Percentiles rank a stretch among this genome's conserved stretches.
These are phyloP conservation scores for Psittacula echo DNA, from an alignment of 2,797 vertebrate genomes.

Conservation along the genomic window DNA sequence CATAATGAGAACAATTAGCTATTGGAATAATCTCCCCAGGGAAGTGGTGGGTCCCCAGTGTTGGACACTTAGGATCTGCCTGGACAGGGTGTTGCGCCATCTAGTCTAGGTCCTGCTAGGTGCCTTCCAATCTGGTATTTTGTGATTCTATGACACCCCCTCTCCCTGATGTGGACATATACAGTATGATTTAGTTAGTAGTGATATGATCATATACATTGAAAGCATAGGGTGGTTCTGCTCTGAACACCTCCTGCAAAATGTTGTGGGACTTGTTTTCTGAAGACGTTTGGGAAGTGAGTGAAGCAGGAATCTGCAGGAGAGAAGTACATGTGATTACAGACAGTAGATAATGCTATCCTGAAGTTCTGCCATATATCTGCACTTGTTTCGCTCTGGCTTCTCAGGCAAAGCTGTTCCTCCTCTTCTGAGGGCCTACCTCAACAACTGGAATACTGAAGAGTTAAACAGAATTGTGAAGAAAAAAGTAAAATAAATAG, in stretches of 20 bases:
- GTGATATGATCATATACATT: neutral
- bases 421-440: neutral
- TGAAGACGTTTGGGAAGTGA: neutral
- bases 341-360: neutral
- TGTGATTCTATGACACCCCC: neutral
- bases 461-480: neutral
- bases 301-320: neutral
- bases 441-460: neutral
- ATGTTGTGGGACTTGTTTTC: neutral
- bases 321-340: neutral
- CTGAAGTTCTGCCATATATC: neutral
- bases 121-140: neutral
- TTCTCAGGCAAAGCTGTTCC: neutral
- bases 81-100: neutral
- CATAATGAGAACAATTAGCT: neutral
- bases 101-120: neutral
- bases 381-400: neutral
- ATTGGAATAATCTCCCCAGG: neutral
- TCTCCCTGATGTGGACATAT: neutral
- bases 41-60: neutral
- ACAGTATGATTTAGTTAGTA: neutral
- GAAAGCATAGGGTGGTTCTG: neutral
- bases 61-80: neutral
- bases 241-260: neutral
- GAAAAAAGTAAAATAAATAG: neutral